These are phyloP conservation scores for Elgonia sp. DNA, from an alignment of 2,888 invertebrate species.

Conservation along the genomic window DNA sequence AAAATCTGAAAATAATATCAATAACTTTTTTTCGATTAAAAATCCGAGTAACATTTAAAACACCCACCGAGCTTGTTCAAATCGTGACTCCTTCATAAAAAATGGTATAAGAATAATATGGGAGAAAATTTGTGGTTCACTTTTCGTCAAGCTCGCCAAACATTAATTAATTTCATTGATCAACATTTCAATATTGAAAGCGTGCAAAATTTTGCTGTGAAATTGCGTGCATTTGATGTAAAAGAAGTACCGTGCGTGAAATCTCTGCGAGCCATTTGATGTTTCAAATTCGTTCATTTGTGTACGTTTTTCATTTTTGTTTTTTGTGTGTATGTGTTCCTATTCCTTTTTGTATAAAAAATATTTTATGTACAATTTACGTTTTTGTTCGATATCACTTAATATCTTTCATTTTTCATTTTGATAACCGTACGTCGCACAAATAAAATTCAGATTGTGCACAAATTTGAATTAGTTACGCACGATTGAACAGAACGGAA, in stretches of 20 bases:
- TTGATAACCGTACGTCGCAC: conserved; percentile 28
- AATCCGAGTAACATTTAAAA: no score
- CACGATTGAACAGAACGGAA: conserved; percentile 68
- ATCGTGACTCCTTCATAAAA: conserved; percentile 24
- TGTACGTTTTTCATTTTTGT: not conserved
- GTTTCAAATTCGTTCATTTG: conserved; percentile 1
- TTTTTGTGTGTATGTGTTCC: not conserved
- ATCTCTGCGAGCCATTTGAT: conserved; percentile 10
- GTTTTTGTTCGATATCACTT: not conserved
- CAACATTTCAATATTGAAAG: conserved; percentile 40
- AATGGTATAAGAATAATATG: not conserved
- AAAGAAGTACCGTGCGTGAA: conserved; percentile 43
- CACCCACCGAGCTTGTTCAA: conserved; percentile 37
- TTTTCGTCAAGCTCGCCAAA: conserved; percentile 54
- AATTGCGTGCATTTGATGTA: conserved; percentile 46
- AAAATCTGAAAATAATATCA: conserved; percentile 21
- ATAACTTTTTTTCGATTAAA: not conserved
- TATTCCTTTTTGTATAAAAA: conserved; percentile 35
- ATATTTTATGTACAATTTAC: conserved; percentile 51
- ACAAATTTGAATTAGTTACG: conserved; percentile 56
- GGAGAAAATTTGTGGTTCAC: conserved; percentile 4
- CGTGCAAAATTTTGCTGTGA: conserved; percentile 51
- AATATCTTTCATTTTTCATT: conserved; percentile 29
- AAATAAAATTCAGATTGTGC: conserved; percentile 32
- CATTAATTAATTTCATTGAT: conserved; percentile 41